These are phyloP conservation scores for Orchestia grillus DNA, from an alignment of 1,140 invertebrate genomes.

Conservation along the genomic window DNA sequence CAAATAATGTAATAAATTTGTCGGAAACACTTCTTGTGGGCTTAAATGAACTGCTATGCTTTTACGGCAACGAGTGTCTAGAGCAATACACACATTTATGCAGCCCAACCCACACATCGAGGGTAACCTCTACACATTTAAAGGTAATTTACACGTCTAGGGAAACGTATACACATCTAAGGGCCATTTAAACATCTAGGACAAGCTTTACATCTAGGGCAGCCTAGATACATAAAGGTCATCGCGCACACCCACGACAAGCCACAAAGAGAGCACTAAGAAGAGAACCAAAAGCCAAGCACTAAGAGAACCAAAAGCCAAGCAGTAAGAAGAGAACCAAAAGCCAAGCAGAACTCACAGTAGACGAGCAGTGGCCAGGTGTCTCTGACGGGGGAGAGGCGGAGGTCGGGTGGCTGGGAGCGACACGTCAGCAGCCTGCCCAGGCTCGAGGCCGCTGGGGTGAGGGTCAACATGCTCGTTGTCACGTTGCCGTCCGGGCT, in stretches of 20 bases:
- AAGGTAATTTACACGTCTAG: no score
- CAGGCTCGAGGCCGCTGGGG: background rate
- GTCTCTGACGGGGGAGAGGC: background rate
- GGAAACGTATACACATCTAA: no score
- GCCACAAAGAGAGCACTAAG: background rate
- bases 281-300: background rate
- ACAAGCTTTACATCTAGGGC: background rate
- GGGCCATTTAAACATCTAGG: no score
- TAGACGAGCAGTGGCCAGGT: constrained; percentile 24
- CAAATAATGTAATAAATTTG: no score
- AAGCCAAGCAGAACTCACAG: constrained; percentile 23
- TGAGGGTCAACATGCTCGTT: constrained; percentile 5
- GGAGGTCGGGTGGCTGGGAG: constrained; percentile 22
- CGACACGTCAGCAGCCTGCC: constrained; percentile 6
- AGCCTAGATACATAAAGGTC: background rate
- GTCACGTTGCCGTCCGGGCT: constrained; percentile 40
- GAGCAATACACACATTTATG: no score
- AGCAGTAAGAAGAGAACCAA: background rate
- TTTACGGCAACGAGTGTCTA: no score
- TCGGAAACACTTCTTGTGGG: no score
- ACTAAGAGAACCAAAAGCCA: background rate
- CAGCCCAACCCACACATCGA: no score
- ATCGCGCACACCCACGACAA: background rate
- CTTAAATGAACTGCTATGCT: no score
- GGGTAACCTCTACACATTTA: no score